Conservation (phyloP, 2,888 invertebrate genomes). For the Conomelus anceps region DNA sequence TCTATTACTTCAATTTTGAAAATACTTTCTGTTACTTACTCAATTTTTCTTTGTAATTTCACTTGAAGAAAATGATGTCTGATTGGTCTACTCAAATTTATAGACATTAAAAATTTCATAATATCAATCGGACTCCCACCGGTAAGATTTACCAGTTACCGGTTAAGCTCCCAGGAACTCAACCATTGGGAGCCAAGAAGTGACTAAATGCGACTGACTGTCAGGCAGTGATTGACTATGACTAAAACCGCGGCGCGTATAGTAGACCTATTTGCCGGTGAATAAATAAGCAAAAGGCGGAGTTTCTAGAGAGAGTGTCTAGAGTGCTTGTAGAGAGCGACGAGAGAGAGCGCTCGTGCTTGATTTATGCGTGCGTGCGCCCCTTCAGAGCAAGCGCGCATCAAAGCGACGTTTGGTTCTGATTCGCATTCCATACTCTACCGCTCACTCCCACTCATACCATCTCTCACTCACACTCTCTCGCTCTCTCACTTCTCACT, state of each 20-base stretch:
- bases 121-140: too few species aligned
- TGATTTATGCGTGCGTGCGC: neutral
- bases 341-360: neutral
- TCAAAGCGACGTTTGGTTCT: neutral
- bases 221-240: neutral
- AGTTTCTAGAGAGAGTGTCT: neutral
- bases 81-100: too few species aligned
- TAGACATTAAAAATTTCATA: too few species aligned
- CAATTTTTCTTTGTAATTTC: too few species aligned
- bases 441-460: neutral
- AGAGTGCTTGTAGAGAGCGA: neutral
- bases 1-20: too few species aligned
- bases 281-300: neutral
- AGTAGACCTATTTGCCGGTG: neutral
- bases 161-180: too few species aligned
- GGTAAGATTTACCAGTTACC: too few species aligned
- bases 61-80: too few species aligned
- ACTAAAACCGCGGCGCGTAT: neutral
- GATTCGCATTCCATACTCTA: neutral
- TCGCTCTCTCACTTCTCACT: slow-evolving; percentile 12
- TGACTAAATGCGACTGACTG: neutral
- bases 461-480: neutral
- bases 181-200: neutral
- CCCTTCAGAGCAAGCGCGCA: neutral
- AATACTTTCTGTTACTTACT: too few species aligned